phyloP scores from a whole-genome alignment of 2,888 invertebrate species.

The Chalcis sispes region DNA sequence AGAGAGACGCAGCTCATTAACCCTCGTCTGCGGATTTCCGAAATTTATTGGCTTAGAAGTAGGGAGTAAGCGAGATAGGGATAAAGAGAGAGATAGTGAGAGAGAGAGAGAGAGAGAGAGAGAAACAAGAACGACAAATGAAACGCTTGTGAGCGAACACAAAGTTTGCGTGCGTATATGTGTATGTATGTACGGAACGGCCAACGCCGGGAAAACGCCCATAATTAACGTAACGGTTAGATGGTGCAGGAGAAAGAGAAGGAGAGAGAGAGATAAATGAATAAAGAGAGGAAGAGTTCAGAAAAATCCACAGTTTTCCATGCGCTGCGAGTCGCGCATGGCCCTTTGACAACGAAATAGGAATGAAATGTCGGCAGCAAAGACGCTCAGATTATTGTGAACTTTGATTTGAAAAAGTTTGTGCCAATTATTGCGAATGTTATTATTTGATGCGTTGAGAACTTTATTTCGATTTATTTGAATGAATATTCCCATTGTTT shows the following conservation, averaged over 20 bases:
- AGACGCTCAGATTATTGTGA: conserved; percentile 10
- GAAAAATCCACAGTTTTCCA: conserved; percentile 33
- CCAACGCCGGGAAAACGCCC: conserved; percentile 47
- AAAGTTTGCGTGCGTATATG: neutral
- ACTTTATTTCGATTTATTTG: too few relatives aligned
- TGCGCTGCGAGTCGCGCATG: neutral
- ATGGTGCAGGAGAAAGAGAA: neutral
- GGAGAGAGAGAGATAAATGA: neutral
- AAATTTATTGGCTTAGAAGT: conserved; percentile 56
- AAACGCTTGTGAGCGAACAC: neutral
- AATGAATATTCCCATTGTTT: too few relatives aligned
- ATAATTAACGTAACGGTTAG: conserved; percentile 53
- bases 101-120: too few relatives aligned
- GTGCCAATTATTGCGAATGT: too few relatives aligned
- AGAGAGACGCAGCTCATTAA: conserved; percentile 55
- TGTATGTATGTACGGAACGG: conserved; percentile 16
- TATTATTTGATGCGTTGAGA: too few relatives aligned
- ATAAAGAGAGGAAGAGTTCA: neutral
- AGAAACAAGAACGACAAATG: too few relatives aligned
- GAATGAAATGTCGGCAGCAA: neutral
- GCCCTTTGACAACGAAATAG: conserved; percentile 4
- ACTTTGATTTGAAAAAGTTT: conserved; percentile 23
- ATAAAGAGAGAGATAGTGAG: conserved; percentile 28
- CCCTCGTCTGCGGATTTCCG: conserved; percentile 58
- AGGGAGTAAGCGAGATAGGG: conserved; percentile 35